Evolutionary conservation across 2,888 invertebrate species (phyloP).

Genomic region (Mesochorus sp.): DNA sequence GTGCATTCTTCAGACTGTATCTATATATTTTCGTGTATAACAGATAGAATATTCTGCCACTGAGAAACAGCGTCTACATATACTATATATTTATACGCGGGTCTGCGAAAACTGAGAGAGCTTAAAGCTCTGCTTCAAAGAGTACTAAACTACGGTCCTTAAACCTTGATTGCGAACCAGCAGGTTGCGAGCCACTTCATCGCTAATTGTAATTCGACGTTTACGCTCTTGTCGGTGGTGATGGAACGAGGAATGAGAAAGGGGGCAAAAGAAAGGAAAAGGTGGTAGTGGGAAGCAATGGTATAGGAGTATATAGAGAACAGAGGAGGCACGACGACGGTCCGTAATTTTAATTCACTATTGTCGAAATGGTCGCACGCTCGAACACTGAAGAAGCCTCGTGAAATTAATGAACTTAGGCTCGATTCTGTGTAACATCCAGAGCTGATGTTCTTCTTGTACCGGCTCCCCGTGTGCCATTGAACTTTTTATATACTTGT

Average conservation of each 20-base stretch:
- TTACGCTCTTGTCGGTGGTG: conserved; percentile 63
- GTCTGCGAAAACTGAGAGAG: conserved; percentile 37
- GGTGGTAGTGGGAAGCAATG: conserved; percentile 42
- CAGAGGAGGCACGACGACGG: conserved; percentile 48
- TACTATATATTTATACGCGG: background rate
- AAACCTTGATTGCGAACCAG: conserved; percentile 69
- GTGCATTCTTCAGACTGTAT: background rate
- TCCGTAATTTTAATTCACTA: conserved; percentile 74
- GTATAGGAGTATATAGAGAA: conserved; percentile 48
- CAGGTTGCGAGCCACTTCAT: conserved; percentile 70
- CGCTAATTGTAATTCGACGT: conserved; percentile 80
- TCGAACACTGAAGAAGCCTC: conserved; percentile 67
- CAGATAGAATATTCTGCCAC: conserved; percentile 3
- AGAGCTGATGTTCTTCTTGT: conserved; percentile 18
- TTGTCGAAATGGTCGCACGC: conserved; percentile 70
- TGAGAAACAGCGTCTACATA: conserved; percentile 7
- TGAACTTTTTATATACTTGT: conserved; percentile 7
- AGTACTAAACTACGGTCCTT: conserved; percentile 68
- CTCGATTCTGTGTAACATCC: conserved; percentile 65
- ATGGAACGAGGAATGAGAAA: conserved; percentile 47
- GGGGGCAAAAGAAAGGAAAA: conserved; percentile 35
- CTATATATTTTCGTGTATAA: conserved; percentile 11
- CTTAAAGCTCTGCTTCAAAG: conserved; percentile 39
- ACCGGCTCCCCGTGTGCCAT: background rate
- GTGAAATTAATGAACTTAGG: conserved; percentile 77